Evolutionary conservation across 2,888 invertebrate species (phyloP).

Genomic region (Coelopa pilipes): DNA sequence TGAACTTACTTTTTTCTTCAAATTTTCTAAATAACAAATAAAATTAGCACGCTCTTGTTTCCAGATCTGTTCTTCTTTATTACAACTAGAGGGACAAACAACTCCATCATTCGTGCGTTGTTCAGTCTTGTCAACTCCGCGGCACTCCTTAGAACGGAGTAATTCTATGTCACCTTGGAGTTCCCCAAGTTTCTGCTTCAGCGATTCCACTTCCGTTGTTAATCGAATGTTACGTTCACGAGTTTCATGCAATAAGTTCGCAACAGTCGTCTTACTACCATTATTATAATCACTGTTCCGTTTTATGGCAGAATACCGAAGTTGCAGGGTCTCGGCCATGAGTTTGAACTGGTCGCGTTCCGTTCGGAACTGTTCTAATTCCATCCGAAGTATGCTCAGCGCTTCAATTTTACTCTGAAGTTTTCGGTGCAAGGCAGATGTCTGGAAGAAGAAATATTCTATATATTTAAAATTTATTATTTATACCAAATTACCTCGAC

Average conservation of each 20-base stretch:
- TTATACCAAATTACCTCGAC: constrained; percentile 60
- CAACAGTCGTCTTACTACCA: constrained; percentile 67
- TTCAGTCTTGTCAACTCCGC: constrained; percentile 40
- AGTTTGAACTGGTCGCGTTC: constrained; percentile 84
- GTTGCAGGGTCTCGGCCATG: constrained; percentile 81
- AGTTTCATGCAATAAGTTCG: constrained; percentile 71
- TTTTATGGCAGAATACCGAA: constrained; percentile 68
- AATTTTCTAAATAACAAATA: constrained; percentile 62
- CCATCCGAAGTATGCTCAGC: constrained; percentile 79
- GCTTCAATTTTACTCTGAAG: constrained; percentile 86
- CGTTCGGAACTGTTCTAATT: constrained; percentile 80
- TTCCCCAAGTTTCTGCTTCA: constrained; percentile 78
- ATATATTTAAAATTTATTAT: neutral
- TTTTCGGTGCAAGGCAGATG: constrained; percentile 76
- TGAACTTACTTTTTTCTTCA: constrained; percentile 58
- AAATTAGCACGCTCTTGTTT: constrained; percentile 63
- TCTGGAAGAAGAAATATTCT: constrained; percentile 62
- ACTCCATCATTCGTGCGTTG: constrained; percentile 35
- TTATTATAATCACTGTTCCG: constrained; percentile 63
- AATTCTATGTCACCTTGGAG: constrained; percentile 77
- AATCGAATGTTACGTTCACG: constrained; percentile 72
- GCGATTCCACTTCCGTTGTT: constrained; percentile 72
- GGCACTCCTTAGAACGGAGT: constrained; percentile 66
- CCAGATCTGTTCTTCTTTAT: constrained; percentile 60
- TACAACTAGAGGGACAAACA: constrained; percentile 31